Evolutionary conservation across 2,888 invertebrate genomes (phyloP).

Genomic region (Phania funesta): DNA sequence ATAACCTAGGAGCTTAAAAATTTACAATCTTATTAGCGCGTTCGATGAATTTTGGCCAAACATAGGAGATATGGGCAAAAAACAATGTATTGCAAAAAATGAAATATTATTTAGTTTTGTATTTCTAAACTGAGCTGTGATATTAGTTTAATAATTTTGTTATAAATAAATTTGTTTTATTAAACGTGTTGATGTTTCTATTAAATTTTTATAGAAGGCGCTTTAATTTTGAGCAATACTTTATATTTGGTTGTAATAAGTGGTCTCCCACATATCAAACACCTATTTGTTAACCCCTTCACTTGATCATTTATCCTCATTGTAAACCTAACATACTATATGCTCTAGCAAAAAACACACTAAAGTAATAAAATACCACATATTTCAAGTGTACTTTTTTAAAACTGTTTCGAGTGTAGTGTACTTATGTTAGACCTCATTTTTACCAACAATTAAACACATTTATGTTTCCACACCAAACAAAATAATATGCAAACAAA

Average conservation of each 20-base stretch:
- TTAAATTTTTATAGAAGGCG: no score
- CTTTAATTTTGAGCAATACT: not conserved
- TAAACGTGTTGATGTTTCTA: no score
- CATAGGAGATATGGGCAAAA: no score
- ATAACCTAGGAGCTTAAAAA: no score
- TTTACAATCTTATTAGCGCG: no score
- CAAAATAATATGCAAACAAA: slow-evolving; percentile 54
- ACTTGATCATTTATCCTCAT: not conserved
- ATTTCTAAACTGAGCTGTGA: no score
- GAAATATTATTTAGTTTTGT: no score
- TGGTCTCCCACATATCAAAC: not conserved
- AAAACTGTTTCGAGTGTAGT: slow-evolving; percentile 57
- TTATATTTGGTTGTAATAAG: not conserved
- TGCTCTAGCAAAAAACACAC: not conserved
- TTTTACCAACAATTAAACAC: slow-evolving; percentile 66
- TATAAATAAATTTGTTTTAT: no score
- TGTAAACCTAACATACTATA: slow-evolving; percentile 28
- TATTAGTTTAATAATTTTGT: no score
- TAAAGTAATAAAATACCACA: not conserved
- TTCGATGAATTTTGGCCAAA: no score
- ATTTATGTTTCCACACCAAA: slow-evolving; percentile 51
- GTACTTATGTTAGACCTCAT: slow-evolving; percentile 65
- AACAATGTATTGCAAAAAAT: no score
- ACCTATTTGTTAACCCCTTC: not conserved
- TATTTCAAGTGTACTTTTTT: slow-evolving; percentile 38